Evolutionary conservation across 2,797 vertebrate genomes (phyloP).

Genomic region (Crocidura indochinensis): DNA sequence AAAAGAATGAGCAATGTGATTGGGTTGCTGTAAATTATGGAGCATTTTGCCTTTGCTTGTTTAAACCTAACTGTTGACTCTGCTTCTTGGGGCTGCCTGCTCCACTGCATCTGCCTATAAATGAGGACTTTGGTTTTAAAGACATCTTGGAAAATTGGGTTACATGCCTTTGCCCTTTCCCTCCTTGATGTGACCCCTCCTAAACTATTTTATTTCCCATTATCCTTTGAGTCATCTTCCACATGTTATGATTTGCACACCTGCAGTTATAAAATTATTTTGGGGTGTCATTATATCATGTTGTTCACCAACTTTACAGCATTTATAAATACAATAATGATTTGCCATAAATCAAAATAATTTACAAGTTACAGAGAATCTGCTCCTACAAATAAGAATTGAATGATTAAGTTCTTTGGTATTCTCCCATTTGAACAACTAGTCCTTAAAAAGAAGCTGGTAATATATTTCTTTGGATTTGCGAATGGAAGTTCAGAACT

Average conservation of each 20-base stretch:
- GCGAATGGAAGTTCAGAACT: conserved; percentile 66
- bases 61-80: conserved; percentile 61
- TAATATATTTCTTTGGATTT: conserved; percentile 78
- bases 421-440: conserved; percentile 82
- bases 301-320: conserved; percentile 85
- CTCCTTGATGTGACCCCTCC: conserved; percentile 82
- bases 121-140: conserved; percentile 67
- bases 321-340: conserved; percentile 87
- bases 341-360: conserved; percentile 88
- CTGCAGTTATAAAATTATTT: conserved; percentile 91
- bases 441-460: conserved; percentile 84
- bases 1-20: conserved; percentile 85
- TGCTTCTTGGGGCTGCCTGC: conserved; percentile 57
- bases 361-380: conserved; percentile 87
- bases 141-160: conserved; percentile 72
- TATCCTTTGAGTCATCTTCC: conserved; percentile 88
- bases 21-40: conserved; percentile 84
- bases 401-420: conserved; percentile 81
- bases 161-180: conserved; percentile 72
- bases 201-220: conserved; percentile 82
- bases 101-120: conserved; percentile 49
- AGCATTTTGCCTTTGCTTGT: conserved; percentile 78
- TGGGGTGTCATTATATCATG: conserved; percentile 85
- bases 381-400: conserved; percentile 83
- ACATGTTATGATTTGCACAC: conserved; percentile 89